Percentiles rank a stretch among this genome's conserved stretches.
Conservation (phyloP, 64 coral and sea anemone genomes). For the Orbicella faveolata region DNA sequence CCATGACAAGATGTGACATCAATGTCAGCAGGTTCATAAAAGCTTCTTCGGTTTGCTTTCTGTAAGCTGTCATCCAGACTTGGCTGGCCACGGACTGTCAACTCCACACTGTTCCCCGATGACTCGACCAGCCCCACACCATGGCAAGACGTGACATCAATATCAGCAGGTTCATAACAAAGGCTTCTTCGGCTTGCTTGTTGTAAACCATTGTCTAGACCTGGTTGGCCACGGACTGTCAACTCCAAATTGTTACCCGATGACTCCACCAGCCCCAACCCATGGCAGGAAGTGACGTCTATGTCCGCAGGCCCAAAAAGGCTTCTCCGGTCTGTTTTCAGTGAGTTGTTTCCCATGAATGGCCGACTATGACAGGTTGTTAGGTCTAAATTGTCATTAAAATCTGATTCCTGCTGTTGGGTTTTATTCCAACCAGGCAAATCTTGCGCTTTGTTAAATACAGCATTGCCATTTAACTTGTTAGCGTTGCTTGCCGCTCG, state of each 20-base stretch:
- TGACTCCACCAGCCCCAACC: slow-evolving; percentile 3
- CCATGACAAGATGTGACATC: slow-evolving; percentile 36
- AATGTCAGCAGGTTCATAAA: not conserved
- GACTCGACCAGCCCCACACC: slow-evolving; percentile 19
- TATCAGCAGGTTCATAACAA: not conserved
- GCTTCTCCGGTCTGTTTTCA: not conserved
- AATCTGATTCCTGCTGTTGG: not conserved
- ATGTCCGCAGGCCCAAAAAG: not conserved
- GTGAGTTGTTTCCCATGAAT: too few relatives aligned
- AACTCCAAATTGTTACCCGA: not conserved
- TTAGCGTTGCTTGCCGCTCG: not conserved
- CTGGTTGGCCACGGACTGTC: not conserved
- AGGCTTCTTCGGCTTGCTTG: slow-evolving; percentile 10
- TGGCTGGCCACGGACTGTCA: not conserved
- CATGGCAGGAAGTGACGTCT: slow-evolving; percentile 48
- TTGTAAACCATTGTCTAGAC: not conserved
- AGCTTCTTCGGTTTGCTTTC: not conserved
- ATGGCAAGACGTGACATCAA: slow-evolving; percentile 57
- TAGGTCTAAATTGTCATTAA: not conserved
- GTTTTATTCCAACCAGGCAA: not conserved
- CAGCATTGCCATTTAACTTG: not conserved
- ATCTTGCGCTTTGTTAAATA: not conserved
- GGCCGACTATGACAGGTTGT: not conserved
- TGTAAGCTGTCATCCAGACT: not conserved
- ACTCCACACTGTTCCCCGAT: not conserved